These are phyloP conservation scores for Leptopilina boulardi DNA, from an alignment of 1,140 invertebrate genomes.

Conservation along the genomic window DNA sequence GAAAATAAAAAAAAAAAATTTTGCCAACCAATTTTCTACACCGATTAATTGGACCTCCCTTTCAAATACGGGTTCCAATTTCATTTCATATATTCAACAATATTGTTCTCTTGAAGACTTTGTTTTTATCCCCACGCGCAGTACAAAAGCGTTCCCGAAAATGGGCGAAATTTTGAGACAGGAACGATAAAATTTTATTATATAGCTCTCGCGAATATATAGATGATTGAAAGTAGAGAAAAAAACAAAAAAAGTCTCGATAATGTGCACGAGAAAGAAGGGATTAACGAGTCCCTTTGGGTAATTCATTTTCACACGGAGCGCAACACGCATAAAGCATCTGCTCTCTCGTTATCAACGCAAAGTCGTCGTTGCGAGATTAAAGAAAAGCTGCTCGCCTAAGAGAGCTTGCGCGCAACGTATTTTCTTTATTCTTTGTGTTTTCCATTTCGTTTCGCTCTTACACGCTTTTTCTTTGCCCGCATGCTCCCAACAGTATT, in stretches of 20 bases:
- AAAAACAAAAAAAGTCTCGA: conserved; percentile 27
- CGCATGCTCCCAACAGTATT: background rate
- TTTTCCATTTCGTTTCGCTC: background rate
- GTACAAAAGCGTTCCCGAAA: too few species aligned
- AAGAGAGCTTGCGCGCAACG: conserved; percentile 31
- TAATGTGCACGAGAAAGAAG: conserved; percentile 23
- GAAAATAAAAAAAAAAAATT: background rate
- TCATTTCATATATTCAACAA: background rate
- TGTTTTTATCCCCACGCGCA: background rate
- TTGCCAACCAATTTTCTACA: background rate
- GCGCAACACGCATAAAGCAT: conserved; percentile 30
- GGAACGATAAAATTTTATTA: too few species aligned
- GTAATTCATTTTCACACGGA: conserved; percentile 29
- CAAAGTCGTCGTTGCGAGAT: conserved; percentile 21
- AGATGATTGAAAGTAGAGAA: background rate
- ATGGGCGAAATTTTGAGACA: background rate
- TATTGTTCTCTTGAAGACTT: background rate
- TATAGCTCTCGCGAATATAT: background rate
- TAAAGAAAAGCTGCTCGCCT: conserved; percentile 33
- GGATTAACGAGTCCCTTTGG: conserved; percentile 25
- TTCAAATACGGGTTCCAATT: background rate
- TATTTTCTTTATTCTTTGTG: conserved; percentile 26
- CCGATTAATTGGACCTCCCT: background rate
- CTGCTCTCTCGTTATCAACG: background rate
- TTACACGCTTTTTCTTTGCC: background rate